A percentile compares a stretch with the other conserved stretches of the same genome.
Evolutionary conservation across 2,888 invertebrate genomes (phyloP).

Genomic region (Eupithecia centaureata): DNA sequence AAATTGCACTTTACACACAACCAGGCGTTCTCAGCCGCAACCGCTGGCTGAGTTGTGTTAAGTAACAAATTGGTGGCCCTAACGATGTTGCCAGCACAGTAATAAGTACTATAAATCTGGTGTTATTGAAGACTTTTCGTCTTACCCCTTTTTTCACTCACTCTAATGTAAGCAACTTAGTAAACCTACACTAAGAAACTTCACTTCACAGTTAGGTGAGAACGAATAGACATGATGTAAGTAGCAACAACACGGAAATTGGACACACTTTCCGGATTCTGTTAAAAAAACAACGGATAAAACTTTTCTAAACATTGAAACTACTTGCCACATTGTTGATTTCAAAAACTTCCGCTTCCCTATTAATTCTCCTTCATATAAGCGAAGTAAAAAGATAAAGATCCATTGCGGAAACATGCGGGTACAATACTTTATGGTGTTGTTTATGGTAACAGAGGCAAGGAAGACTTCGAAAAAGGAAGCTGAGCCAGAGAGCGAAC

Average conservation of each 20-base stretch:
- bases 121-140: too few relatives aligned
- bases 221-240: neutral
- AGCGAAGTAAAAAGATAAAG: neutral
- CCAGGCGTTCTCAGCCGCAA: too few relatives aligned
- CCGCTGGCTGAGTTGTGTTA: too few relatives aligned
- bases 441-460: slow-evolving; percentile 3
- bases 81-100: too few relatives aligned
- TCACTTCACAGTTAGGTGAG: neutral
- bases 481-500: neutral
- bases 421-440: neutral
- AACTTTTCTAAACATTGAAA: slow-evolving; percentile 7
- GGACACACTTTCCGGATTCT: neutral
- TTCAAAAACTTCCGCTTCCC: neutral
- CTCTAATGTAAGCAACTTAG: too few relatives aligned
- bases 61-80: too few relatives aligned
- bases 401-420: neutral
- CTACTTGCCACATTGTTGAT: neutral
- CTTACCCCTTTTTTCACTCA: too few relatives aligned
- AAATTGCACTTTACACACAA: too few relatives aligned
- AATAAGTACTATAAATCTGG: too few relatives aligned
- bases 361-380: slow-evolving; percentile 3
- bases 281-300: neutral
- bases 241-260: neutral
- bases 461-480: neutral
- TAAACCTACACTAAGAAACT: too few relatives aligned